Percentiles rank a stretch among this genome's conserved stretches.
Evolutionary conservation across 2,113 vertebrate genomes (phyloP).

Genomic region (Pampusana beccarii): DNA sequence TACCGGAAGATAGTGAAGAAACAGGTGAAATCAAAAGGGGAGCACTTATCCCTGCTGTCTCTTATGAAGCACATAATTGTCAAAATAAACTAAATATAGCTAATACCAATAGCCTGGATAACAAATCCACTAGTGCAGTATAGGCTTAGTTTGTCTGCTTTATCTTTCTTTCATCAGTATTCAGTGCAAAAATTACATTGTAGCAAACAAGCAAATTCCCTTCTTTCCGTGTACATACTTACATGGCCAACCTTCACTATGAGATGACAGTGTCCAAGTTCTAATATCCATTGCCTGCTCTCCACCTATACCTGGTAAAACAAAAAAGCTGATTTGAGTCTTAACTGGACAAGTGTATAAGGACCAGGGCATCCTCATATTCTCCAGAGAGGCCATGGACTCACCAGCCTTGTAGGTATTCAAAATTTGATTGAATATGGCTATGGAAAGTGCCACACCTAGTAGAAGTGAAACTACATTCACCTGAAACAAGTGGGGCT

Average conservation of each 20-base stretch:
- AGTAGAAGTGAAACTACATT: not conserved
- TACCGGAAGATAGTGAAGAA: not conserved
- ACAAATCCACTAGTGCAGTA: not conserved
- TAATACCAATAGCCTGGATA: not conserved
- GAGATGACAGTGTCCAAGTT: not conserved
- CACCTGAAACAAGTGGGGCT: not conserved
- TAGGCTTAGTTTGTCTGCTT: not conserved
- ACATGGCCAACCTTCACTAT: not conserved
- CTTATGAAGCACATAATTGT: not conserved
- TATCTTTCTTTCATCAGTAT: not conserved
- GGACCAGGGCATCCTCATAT: not conserved
- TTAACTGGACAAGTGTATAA: not conserved
- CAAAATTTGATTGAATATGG: not conserved
- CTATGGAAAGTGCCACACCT: not conserved
- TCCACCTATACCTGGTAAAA: not conserved
- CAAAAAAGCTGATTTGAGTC: not conserved
- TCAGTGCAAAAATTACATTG: not conserved
- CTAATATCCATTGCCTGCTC: not conserved
- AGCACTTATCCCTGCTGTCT: not conserved
- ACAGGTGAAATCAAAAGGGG: slow-evolving; percentile 42
- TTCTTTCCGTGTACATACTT: not conserved
- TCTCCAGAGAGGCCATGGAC: not conserved
- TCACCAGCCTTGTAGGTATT: not conserved
- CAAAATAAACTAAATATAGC: not conserved
- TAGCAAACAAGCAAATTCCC: not conserved